phyloP scores from a whole-genome alignment of 1,140 invertebrate species.

The Archivesica marissinica region DNA sequence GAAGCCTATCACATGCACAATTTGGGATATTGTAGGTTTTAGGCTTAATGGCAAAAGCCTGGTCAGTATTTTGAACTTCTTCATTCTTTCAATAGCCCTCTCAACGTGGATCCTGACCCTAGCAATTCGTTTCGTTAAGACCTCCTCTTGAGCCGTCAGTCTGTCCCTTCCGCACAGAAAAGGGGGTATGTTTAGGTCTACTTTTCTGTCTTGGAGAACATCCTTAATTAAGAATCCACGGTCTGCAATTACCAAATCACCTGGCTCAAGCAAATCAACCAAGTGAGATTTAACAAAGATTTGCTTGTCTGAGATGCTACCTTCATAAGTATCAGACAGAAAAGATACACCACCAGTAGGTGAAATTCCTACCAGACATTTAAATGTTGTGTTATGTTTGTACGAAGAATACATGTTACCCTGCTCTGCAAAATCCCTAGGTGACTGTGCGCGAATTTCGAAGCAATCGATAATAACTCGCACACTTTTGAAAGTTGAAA shows the following conservation, averaged over 20 bases:
- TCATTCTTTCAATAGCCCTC: constrained; percentile 38
- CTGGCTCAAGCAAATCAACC: constrained; percentile 62
- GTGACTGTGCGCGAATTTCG: constrained; percentile 27
- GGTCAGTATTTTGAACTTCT: constrained; percentile 46
- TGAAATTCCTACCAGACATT: constrained; percentile 75
- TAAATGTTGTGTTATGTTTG: constrained; percentile 74
- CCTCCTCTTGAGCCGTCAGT: constrained; percentile 52
- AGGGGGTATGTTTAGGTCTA: constrained; percentile 59
- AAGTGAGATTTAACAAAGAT: constrained; percentile 73
- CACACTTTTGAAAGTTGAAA: constrained; percentile 47
- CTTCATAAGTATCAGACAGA: constrained; percentile 70
- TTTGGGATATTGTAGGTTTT: constrained; percentile 16
- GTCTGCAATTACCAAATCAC: constrained; percentile 66
- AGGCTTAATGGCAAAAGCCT: constrained; percentile 19
- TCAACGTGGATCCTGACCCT: constrained; percentile 51
- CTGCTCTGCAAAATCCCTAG: constrained; percentile 37
- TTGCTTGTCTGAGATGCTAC: constrained; percentile 70
- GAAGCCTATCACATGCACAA: constrained; percentile 33
- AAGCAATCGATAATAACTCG: constrained; percentile 39
- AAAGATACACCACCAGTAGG: constrained; percentile 71
- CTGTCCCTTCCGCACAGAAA: constrained; percentile 30
- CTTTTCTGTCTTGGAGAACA: constrained; percentile 26
- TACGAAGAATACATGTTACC: constrained; percentile 71
- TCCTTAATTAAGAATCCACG: constrained; percentile 63
- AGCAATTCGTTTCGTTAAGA: constrained; percentile 48